Evolutionary conservation across 1,140 invertebrate genomes (phyloP), one percentile per base, ranked within the genome.

Genomic region (Hyphantria cunea): DNA sequence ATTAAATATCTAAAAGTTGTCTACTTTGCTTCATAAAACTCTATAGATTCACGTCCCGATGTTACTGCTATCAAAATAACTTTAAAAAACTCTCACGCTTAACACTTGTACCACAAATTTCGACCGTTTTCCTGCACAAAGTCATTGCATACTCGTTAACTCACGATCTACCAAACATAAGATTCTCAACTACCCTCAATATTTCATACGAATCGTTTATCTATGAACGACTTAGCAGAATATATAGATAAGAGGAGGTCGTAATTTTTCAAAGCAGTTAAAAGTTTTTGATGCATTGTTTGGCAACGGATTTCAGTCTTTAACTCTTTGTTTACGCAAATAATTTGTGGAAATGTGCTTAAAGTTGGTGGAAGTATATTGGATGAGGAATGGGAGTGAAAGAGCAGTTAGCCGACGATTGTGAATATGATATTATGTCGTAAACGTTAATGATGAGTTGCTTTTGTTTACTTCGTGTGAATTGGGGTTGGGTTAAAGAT

Each of bases 71-170:
- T n/a, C 17, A 25, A 25, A 25, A 3, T 3, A 25, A 25, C 17
- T 1, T 25, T 5, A 25, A 25, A 25, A 25, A 1, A 25, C 17
- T 25, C 17, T 25, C 17, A 1, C 17, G 17, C 17, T 25, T 25
- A 25, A 25, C 17, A 25, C 2, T 25, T 58, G 17, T 5, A 58
- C 44, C 54, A 58, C 32, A 58, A 44, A 37, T 15, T 34, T 14
- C 14, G 13, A 34, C 8, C 33, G 7, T 6, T 9, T 48, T 54
- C 17, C 55, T 12, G 17, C 39, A 32, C 12, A 61, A 51, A 60
- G 25, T 52, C 58, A 61, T 61, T 39, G 39, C 37, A 45, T 34
- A 45, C 39, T 61, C 58, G 49, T 61, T 61, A 61, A 50, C 13
- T 39, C 47, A 32, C 48, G 31, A 44, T 12, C 45, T 7, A 58